Evolutionary conservation across 2,888 invertebrate species (phyloP), one percentile per base, ranked within the genome.

Genomic region (Eucriotettix oculatus): DNA sequence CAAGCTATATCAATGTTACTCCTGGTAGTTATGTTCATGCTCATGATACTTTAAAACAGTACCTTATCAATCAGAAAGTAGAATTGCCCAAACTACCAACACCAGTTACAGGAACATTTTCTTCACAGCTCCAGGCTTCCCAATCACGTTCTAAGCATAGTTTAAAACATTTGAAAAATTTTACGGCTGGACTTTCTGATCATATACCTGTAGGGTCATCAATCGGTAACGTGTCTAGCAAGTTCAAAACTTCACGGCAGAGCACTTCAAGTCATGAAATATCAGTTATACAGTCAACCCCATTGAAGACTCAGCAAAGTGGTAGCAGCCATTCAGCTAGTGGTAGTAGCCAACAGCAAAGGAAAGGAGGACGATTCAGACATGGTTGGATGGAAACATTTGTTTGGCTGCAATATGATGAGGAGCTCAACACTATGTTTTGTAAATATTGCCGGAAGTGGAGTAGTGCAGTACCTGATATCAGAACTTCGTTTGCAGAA

Each of bases 401-500:
- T 69, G 78, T 81, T n/a, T 87, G 87, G 86, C 71, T 87, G 62
- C 80, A 83, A 68, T 86, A 84, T 67, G 87, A 87, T 67, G 80
- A 82, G 67, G 68, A 71, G 53, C 78, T 77, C 60, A 85, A 86
- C 67, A 78, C 80, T 16, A 87, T 87, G 87, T 87, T 76, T 70
- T 87, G 87, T 71, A 83, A 80, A 67, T 84, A 80, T 68, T 87
- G 86, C 68, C 77, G 86, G 63, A 84, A 84, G 67, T 87, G 86
- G 86, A 84, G 85, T 58, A 78, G 79, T 56, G 79, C 81, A 29
- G 76, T 85, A 65, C 82, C 85, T 14, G 83, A 85, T 63, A 84
- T 84, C 67, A 79, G 86, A 61, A 87, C 87, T n/a, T 86, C 86
- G 0, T 87, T 87, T 67, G 84, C 86, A n/a, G 83, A 84, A 68